phyloP scores from a whole-genome alignment of 92 coral and sea anemone genomes.

The Pocillopora grandis region DNA sequence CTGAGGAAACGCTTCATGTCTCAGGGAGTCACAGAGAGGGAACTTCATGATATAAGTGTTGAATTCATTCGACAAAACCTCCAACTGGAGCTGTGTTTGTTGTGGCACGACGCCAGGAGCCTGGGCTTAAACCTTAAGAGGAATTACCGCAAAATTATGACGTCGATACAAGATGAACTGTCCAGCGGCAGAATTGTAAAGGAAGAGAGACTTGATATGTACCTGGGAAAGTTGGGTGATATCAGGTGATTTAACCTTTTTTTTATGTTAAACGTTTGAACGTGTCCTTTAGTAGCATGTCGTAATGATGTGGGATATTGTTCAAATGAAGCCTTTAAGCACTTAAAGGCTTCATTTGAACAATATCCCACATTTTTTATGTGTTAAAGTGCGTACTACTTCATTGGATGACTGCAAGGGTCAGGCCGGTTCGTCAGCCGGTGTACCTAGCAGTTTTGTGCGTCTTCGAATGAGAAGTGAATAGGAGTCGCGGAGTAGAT shows the following conservation, averaged over 20 bases:
- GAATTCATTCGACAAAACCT: conserved; percentile 64
- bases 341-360: too few species aligned
- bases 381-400: neutral
- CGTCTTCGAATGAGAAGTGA: neutral
- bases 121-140: conserved; percentile 10
- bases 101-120: conserved; percentile 17
- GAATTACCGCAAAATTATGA: neutral
- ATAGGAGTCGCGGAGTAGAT: neutral
- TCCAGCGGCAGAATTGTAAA: conserved; percentile 16
- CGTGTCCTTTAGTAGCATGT: too few species aligned
- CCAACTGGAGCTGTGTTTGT: conserved; percentile 44
- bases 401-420: neutral
- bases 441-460: neutral
- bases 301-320: too few species aligned
- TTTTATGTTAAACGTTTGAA: too few species aligned
- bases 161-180: neutral
- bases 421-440: neutral
- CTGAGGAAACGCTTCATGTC: conserved; percentile 44
- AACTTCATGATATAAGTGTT: conserved; percentile 49
- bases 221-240: neutral
- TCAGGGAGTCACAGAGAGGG: conserved; percentile 37
- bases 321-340: too few species aligned
- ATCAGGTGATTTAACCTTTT: conserved; percentile 29
- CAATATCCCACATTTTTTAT: too few species aligned
- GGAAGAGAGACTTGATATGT: conserved; percentile 11